Conservation (phyloP, 37 sponge, comb jelly and placozoan genomes). For the Cliona cf. orientalis region DNA sequence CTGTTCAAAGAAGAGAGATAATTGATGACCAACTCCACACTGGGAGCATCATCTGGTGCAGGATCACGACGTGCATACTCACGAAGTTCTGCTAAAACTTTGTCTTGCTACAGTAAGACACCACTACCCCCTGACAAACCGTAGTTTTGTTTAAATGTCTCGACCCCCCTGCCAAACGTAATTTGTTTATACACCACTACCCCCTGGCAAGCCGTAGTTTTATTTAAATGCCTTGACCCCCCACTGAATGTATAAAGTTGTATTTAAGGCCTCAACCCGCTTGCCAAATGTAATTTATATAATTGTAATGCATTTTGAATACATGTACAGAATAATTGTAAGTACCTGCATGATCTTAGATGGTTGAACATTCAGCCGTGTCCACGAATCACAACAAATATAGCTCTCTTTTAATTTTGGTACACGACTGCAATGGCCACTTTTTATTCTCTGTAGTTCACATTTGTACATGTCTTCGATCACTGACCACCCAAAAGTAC, state of each 20-base stretch:
- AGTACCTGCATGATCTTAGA: too few relatives aligned
- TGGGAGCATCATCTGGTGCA: constrained; percentile 1
- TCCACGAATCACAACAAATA: not conserved
- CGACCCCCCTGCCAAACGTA: too few relatives aligned
- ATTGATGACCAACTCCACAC: not conserved
- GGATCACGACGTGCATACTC: constrained; percentile 1
- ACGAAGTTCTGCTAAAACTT: constrained; percentile 27
- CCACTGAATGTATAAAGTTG: too few relatives aligned
- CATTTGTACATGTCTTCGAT: constrained; percentile 26
- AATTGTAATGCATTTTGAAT: not conserved
- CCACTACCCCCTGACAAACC: too few relatives aligned
- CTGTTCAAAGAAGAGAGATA: constrained; percentile 23
- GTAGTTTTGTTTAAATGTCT: too few relatives aligned
- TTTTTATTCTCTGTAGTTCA: constrained; percentile 1
- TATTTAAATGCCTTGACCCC: too few relatives aligned
- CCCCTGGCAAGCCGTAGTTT: too few relatives aligned
- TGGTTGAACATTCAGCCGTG: constrained; percentile 30
- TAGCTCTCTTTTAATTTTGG: constrained; percentile 19
- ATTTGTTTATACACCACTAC: too few relatives aligned
- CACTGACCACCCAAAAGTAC: constrained; percentile 29
- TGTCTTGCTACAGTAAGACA: constrained; percentile 35
- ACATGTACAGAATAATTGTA: not conserved
- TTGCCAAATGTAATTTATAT: not conserved
- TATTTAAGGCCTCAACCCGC: too few relatives aligned
- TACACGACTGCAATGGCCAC: not conserved